Conservation (phyloP, 2,113 vertebrate genomes). For the Hyperopisus bebe region DNA sequence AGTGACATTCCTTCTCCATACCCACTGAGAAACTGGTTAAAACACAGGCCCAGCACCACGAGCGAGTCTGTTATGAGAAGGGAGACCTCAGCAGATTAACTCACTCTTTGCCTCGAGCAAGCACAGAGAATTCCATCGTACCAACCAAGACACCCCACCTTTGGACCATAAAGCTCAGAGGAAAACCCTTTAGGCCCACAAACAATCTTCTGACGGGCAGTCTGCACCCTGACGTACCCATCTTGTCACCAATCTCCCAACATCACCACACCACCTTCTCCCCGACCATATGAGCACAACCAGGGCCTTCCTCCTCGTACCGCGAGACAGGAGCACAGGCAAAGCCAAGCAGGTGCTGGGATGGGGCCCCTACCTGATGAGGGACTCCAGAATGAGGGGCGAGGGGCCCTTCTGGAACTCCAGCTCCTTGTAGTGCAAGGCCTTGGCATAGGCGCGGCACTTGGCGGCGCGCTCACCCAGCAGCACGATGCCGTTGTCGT, state of each 20-base stretch:
- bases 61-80: neutral
- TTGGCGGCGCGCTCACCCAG: constrained; percentile 92
- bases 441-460: constrained; percentile 94
- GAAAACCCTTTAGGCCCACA: neutral
- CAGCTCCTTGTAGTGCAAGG: constrained; percentile 96
- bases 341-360: neutral
- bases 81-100: neutral
- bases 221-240: neutral
- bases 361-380: constrained; percentile 83
- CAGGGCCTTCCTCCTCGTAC: neutral
- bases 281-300: neutral
- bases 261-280: neutral
- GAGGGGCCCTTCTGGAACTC: constrained; percentile 95
- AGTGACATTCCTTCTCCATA: constrained; percentile 18
- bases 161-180: neutral
- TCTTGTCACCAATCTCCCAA: neutral
- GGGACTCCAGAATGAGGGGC: constrained; percentile 89
- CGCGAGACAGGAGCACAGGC: too few species aligned
- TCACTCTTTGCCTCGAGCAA: neutral
- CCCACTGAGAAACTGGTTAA: neutral
- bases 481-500: constrained; percentile 94
- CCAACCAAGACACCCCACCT: neutral
- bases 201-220: neutral
- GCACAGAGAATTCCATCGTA: neutral
- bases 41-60: neutral